Base-by-base conservation (phyloP, 2,888 invertebrate genomes). In the Caprella mutica region DNA sequence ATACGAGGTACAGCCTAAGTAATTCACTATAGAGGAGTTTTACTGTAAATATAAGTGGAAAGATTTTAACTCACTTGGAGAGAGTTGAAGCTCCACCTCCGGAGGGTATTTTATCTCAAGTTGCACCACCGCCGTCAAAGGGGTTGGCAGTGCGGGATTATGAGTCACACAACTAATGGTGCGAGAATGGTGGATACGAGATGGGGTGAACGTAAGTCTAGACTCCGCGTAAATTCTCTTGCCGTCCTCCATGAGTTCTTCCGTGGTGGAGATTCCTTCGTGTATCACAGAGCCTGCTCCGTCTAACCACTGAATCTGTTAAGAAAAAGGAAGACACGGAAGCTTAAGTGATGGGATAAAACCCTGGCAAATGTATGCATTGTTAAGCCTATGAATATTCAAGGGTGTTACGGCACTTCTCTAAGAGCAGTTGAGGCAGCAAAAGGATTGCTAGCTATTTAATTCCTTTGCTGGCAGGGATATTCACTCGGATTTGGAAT, bases 141-240 rank as follows among this genome's bases (percentile, higher is more conserved):
- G 60, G 17, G 56, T 53, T 24, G 60, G 53, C 35, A 65, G 63
- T 24, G 58, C 59, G 24, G 58, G 62, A 48, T 60, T 60, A 35
- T 58, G 58, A 27, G 60, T 60, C 33, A 60, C 89, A 71, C 93
- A 94, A 4, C 87, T 87, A 70, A 92, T 86, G 1, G 85, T 86
- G 63, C 88, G 88, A 69, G 90, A 89, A 73, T 93, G 88, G 71
- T 93, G 90, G 56, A 86, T 82, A 71, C 87, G 84, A 67, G 85
- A 81, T 0, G 93, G 92, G 44, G 86, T 85, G 65, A 94, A 76
- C 61, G 83, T 86, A 53, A 93, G 78, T 42, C 84, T 80, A 12
- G 91, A 89, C 68, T 84, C 84, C 44, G 92, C 87, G 14, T 88
- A 89, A 70, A 83, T 84, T 66, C 88, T 78, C 66, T 90, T 84